Conservation (phyloP, 2,797 vertebrate genomes). For the Pipistrellus pygmaeus region DNA sequence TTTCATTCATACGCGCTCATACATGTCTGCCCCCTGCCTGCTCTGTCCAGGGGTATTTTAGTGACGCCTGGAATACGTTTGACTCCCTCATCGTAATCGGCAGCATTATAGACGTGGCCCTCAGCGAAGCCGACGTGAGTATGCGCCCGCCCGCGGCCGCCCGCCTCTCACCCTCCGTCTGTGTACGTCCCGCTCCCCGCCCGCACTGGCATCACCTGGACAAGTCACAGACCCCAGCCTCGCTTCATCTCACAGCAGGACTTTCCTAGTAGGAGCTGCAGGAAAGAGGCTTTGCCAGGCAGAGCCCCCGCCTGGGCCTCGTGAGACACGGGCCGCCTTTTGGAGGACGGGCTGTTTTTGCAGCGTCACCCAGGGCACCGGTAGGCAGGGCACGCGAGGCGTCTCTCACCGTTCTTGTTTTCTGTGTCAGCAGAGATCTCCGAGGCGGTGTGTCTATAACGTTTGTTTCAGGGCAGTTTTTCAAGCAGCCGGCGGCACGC, state of each 20-base stretch:
- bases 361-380: background rate
- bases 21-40: constrained; percentile 90
- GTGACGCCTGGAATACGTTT: constrained; percentile 99
- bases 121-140: constrained; percentile 99
- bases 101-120: constrained; percentile 99
- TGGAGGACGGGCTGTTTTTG: background rate
- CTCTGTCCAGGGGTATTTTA: constrained; percentile 98
- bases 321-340: background rate
- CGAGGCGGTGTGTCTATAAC: background rate
- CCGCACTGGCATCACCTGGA: constrained; percentile 88
- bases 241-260: constrained; percentile 61
- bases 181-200: constrained; percentile 85
- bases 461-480: constrained; percentile 61
- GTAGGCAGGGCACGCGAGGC: constrained; percentile 62
- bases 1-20: constrained; percentile 88
- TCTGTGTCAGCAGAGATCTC: constrained; percentile 18
- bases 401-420: background rate
- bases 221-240: constrained; percentile 90
- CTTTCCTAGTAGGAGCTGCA: background rate
- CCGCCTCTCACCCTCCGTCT: constrained; percentile 76
- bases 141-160: constrained; percentile 84
- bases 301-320: constrained; percentile 36
- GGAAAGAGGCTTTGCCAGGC: background rate
- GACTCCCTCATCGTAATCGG: constrained; percentile 99
- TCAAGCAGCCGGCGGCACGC: constrained; percentile 79